These are phyloP conservation scores for Alloscopus bannaensis DNA, from an alignment of 2,888 invertebrate genomes.

Conservation along the genomic window DNA sequence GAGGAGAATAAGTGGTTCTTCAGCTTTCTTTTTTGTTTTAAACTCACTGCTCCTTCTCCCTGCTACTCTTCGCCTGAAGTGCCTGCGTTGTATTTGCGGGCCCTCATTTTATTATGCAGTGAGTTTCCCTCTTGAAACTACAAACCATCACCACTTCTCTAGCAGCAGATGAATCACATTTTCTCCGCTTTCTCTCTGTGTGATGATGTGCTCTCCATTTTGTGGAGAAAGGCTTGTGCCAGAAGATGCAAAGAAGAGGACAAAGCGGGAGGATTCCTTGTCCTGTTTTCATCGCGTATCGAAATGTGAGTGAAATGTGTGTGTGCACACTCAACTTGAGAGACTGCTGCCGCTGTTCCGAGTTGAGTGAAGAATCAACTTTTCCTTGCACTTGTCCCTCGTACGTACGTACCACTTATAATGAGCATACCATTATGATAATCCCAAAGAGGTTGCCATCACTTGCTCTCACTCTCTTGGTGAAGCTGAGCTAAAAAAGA, in stretches of 20 bases:
- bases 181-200: conserved; percentile 43
- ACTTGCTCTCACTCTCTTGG: conserved; percentile 36
- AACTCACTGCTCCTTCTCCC: no score
- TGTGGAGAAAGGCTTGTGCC: no score
- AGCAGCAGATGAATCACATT: conserved; percentile 52
- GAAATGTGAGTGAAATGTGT: no score
- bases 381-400: conserved; percentile 53
- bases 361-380: background rate
- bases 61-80: no score
- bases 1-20: no score
- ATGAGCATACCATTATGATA: conserved; percentile 68
- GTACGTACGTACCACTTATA: conserved; percentile 59
- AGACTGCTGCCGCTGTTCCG: no score
- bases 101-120: conserved; percentile 29
- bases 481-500: conserved; percentile 2
- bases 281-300: no score
- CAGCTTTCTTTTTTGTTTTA: conserved; percentile 19
- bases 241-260: no score
- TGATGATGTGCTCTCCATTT: conserved; percentile 49
- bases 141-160: no score
- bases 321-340: no score
- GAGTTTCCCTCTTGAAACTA: no score
- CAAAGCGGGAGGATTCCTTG: no score
- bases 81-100: conserved; percentile 25
- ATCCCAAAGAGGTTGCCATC: conserved; percentile 62